Evolutionary conservation across 1,140 invertebrate genomes (phyloP).

Genomic region (Drosophila persimilis): DNA sequence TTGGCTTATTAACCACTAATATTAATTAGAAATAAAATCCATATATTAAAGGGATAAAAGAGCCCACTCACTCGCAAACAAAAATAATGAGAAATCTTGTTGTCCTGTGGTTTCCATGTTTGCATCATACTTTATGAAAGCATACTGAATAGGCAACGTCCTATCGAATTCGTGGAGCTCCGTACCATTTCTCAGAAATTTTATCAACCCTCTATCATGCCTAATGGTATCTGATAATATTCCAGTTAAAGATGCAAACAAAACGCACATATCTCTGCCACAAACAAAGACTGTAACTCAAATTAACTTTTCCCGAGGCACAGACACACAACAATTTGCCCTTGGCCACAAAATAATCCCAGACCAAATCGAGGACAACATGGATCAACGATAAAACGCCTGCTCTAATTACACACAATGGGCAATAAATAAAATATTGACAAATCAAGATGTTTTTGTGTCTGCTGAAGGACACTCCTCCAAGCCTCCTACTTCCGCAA

Average conservation of each 20-base stretch:
- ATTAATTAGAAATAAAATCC: no score
- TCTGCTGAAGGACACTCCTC: constrained; percentile 36
- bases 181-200: no score
- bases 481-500: background rate
- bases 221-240: background rate
- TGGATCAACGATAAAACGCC: constrained; percentile 58
- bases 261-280: background rate
- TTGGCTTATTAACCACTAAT: no score
- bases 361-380: constrained; percentile 38
- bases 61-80: no score
- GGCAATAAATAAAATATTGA: constrained; percentile 79
- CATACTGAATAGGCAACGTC: background rate
- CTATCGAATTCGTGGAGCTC: no score
- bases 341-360: constrained; percentile 37
- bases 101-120: no score
- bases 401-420: constrained; percentile 71
- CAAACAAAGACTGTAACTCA: background rate
- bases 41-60: no score
- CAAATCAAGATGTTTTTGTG: constrained; percentile 78
- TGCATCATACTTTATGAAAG: no score
- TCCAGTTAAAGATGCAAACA: background rate
- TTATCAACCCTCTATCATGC: no score
- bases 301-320: constrained; percentile 2
- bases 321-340: constrained; percentile 16
- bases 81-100: no score